Evolutionary conservation across 2,797 vertebrate genomes (phyloP).

Genomic region (Dromococcyx pavoninus): DNA sequence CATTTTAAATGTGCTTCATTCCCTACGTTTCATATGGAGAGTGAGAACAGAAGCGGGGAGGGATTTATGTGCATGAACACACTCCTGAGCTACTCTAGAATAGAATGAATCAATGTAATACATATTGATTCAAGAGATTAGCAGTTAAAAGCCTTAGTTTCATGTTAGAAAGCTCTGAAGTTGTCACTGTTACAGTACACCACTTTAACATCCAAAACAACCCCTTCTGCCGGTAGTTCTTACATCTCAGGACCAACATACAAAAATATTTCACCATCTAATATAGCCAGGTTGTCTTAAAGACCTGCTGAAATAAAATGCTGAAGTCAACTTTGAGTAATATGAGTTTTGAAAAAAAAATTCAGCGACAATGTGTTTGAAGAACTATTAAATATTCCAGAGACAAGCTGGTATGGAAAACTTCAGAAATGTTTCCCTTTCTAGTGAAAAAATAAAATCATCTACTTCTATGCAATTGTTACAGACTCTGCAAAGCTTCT

Average conservation of each 20-base stretch:
- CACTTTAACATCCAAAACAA: background rate
- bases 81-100: background rate
- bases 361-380: background rate
- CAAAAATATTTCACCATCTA: background rate
- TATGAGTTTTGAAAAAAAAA: background rate
- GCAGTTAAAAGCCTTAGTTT: background rate
- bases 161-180: background rate
- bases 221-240: background rate
- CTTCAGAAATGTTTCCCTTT: background rate
- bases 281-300: background rate
- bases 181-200: background rate
- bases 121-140: slow-evolving; percentile 8
- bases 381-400: background rate
- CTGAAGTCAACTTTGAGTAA: background rate
- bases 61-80: background rate
- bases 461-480: background rate
- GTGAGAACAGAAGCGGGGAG: background rate
- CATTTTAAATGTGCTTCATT: background rate
- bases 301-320: background rate
- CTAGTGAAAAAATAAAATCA: background rate
- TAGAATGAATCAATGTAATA: background rate
- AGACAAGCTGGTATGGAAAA: background rate
- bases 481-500: background rate
- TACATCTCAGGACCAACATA: background rate
- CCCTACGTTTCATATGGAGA: background rate